These are phyloP conservation scores for Baronia brevicornis DNA, from an alignment of 2,888 invertebrate genomes.

Conservation along the genomic window DNA sequence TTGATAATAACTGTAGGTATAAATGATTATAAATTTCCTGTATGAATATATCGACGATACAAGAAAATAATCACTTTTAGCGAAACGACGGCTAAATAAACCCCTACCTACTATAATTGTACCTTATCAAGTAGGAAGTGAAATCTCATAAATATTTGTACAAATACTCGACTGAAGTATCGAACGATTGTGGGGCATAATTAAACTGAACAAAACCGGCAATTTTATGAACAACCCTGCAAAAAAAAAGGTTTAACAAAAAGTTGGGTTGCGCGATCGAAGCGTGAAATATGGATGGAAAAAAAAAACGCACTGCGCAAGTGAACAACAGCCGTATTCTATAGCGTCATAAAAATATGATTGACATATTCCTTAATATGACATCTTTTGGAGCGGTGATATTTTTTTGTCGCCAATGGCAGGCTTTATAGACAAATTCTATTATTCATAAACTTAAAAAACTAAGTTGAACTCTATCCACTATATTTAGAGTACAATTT, in stretches of 20 bases:
- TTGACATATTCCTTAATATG: constrained; percentile 76
- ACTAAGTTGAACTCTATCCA: constrained; percentile 3
- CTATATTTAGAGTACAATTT: constrained; percentile 18
- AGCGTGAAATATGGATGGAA: constrained; percentile 60
- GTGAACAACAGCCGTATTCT: constrained; percentile 63
- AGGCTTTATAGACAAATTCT: constrained; percentile 25
- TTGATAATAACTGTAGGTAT: too few relatives aligned
- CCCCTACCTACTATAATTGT: constrained; percentile 7
- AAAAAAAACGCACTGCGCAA: constrained; percentile 60
- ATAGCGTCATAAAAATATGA: constrained; percentile 73
- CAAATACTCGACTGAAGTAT: constrained; percentile 39
- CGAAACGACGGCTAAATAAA: too few relatives aligned
- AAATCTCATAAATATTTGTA: constrained; percentile 41
- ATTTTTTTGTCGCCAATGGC: constrained; percentile 68
- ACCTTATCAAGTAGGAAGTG: constrained; percentile 45
- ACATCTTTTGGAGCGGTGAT: constrained; percentile 72
- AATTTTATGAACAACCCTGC: constrained; percentile 39
- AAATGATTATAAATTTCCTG: too few relatives aligned
- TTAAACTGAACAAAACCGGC: constrained; percentile 28
- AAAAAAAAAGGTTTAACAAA: constrained; percentile 42
- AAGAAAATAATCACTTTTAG: too few relatives aligned
- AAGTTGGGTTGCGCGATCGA: constrained; percentile 51
- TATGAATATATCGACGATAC: too few relatives aligned
- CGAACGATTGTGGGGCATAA: constrained; percentile 37
- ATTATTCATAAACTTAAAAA: constrained; percentile 11